These are phyloP conservation scores for Agriopis aurantiaria DNA, from an alignment of 2,888 invertebrate genomes.

Conservation along the genomic window DNA sequence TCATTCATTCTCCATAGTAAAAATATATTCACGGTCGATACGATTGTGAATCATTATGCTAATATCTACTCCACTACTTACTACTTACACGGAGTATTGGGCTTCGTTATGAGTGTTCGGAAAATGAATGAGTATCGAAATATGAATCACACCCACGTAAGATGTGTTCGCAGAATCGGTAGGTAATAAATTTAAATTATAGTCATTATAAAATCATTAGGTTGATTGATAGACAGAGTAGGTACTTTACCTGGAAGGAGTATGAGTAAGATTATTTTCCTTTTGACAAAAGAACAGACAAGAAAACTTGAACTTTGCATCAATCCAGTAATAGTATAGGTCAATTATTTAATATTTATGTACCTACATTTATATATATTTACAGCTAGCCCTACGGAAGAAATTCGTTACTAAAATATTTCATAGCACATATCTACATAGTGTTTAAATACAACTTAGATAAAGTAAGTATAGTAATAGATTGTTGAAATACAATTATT, in stretches of 20 bases:
- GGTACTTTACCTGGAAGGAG: constrained; percentile 19
- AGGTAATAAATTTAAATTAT: constrained; percentile 46
- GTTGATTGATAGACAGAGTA: constrained; percentile 34
- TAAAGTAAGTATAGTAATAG: no score
- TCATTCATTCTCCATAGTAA: no score
- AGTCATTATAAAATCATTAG: constrained; percentile 58
- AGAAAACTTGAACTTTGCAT: neutral
- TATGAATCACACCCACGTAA: constrained; percentile 63
- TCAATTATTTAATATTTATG: neutral
- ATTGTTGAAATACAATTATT: no score
- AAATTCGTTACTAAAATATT: no score
- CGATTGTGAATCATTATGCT: constrained; percentile 66
- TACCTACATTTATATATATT: neutral
- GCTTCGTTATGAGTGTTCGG: constrained; percentile 51
- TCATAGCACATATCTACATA: no score
- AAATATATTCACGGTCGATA: constrained; percentile 60
- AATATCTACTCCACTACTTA: constrained; percentile 58
- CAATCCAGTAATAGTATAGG: neutral
- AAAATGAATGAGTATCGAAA: constrained; percentile 48
- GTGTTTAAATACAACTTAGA: no score
- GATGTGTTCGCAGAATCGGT: constrained; percentile 52
- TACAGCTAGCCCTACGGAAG: no score
- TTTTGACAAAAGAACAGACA: neutral
- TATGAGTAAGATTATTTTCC: neutral
- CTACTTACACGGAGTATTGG: constrained; percentile 45